Percentiles rank a stretch among this genome's conserved stretches.
Conservation (phyloP, 2,888 invertebrate species). For the Chymomyza amoena region DNA sequence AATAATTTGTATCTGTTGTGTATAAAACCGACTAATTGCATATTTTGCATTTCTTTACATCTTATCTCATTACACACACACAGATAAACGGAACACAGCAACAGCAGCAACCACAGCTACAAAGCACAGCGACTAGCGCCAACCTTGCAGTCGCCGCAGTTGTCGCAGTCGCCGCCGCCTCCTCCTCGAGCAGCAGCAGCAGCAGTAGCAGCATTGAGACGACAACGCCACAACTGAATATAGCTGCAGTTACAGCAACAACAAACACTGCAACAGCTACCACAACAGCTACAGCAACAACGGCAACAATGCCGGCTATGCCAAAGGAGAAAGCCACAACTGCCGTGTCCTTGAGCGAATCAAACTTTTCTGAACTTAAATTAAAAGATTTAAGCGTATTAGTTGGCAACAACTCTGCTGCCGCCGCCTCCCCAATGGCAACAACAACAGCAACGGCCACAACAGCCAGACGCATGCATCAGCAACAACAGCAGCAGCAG, state of each 20-base stretch:
- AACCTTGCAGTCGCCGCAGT: conserved; percentile 35
- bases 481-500: conserved; percentile 54
- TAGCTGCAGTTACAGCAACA: conserved; percentile 30
- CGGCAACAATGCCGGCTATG: conserved; percentile 78
- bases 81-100: conserved; percentile 60
- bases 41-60: not conserved
- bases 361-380: conserved; percentile 73
- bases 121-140: not conserved
- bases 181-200: conserved; percentile 54
- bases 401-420: not conserved
- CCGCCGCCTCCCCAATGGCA: conserved; percentile 53
- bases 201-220: conserved; percentile 39
- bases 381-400: conserved; percentile 61
- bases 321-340: conserved; percentile 78
- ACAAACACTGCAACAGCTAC: conserved; percentile 25
- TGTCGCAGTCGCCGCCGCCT: conserved; percentile 43
- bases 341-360: conserved; percentile 75
- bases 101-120: conserved; percentile 9
- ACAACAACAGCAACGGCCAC: conserved; percentile 45
- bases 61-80: conserved; percentile 5
- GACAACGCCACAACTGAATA: conserved; percentile 17
- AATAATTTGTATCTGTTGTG: too few species aligned
- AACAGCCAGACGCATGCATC: conserved; percentile 43
- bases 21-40: not conserved
- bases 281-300: conserved; percentile 34